These are phyloP conservation scores for Dolichopus griseipennis DNA, from an alignment of 2,888 invertebrate genomes.

Conservation along the genomic window DNA sequence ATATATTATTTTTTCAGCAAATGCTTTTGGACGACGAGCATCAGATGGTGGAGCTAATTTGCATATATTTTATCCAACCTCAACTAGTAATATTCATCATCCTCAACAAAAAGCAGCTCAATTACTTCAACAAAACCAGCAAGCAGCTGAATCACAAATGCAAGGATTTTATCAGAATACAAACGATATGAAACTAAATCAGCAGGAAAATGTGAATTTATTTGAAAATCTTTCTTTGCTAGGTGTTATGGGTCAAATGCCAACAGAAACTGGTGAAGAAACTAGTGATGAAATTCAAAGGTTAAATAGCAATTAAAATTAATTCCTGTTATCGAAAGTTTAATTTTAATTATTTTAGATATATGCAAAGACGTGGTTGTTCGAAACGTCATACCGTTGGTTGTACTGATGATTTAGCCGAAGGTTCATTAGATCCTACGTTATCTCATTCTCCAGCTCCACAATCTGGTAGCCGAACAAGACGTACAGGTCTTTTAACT, in stretches of 20 bases:
- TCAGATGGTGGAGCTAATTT: constrained; percentile 95
- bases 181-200: not conserved
- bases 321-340: not conserved
- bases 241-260: constrained; percentile 15
- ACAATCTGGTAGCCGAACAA: constrained; percentile 50
- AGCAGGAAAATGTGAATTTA: not conserved
- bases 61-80: constrained; percentile 56
- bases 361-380: constrained; percentile 67
- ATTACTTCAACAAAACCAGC: constrained; percentile 27
- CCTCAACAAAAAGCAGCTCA: constrained; percentile 25
- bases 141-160: constrained; percentile 15
- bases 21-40: constrained; percentile 80
- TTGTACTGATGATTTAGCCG: constrained; percentile 55
- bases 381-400: constrained; percentile 72
- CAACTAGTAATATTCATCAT: constrained; percentile 42
- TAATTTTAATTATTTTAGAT: constrained; percentile 45
- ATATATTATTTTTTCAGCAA: constrained; percentile 44
- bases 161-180: constrained; percentile 1
- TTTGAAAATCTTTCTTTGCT: constrained; percentile 3
- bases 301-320: constrained; percentile 22
- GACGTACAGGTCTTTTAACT: constrained; percentile 73
- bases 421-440: constrained; percentile 29
- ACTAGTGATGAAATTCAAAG: constrained; percentile 42
- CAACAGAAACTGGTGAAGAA: constrained; percentile 31
- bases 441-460: constrained; percentile 37